These are phyloP conservation scores for Drosophila suboccidentalis DNA, from an alignment of 2,888 invertebrate genomes.

Conservation along the genomic window DNA sequence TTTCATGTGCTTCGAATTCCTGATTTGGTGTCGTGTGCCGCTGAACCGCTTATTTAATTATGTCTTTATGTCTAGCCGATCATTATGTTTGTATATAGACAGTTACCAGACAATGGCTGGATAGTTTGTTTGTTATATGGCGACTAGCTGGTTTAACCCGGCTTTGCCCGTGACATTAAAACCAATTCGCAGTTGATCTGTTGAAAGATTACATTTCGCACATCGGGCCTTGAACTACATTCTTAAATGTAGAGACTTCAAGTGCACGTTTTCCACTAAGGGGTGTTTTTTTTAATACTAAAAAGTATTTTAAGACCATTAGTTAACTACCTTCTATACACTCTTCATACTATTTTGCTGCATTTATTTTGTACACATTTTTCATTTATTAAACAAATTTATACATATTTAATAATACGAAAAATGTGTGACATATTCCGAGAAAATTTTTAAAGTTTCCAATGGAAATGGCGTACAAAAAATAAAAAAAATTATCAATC, in stretches of 20 bases:
- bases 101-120: conserved; percentile 13
- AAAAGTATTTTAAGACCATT: too few species aligned
- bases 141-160: background rate
- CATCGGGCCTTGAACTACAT: conserved; percentile 1
- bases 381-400: too few species aligned
- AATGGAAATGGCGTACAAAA: too few species aligned
- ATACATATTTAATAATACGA: too few species aligned
- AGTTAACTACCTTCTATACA: too few species aligned
- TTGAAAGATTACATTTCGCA: conserved; percentile 1
- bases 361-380: too few species aligned
- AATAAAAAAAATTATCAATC: too few species aligned
- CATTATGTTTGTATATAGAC: background rate
- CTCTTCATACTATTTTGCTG: too few species aligned
- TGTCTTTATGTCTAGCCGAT: background rate
- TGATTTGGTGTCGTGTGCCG: conserved; percentile 46
- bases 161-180: conserved; percentile 17
- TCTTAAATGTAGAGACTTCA: background rate
- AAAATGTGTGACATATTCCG: too few species aligned
- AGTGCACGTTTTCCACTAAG: background rate
- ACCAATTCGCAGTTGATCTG: background rate
- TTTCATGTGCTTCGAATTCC: conserved; percentile 55
- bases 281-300: background rate
- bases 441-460: too few species aligned
- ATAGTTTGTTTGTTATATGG: background rate
- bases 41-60: background rate